These are phyloP conservation scores for Drosophila takahashii DNA, from an alignment of 1,140 invertebrate genomes.

Conservation along the genomic window DNA sequence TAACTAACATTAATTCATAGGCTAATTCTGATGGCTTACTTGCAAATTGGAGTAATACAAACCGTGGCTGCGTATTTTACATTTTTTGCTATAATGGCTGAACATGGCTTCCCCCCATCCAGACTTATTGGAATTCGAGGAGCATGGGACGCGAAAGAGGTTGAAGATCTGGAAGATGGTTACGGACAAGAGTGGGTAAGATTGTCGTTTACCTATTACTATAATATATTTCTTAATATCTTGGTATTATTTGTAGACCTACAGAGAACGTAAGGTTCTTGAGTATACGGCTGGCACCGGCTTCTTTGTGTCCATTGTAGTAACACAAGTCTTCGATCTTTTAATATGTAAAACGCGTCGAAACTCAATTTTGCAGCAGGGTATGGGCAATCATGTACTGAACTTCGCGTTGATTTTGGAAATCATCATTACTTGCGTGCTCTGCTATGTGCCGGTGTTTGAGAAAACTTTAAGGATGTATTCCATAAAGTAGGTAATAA, in stretches of 20 bases:
- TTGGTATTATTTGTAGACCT: neutral
- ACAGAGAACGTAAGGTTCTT: conserved; percentile 2
- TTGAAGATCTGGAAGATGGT: neutral
- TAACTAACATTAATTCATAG: neutral
- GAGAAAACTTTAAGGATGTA: conserved; percentile 1
- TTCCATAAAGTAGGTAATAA: neutral
- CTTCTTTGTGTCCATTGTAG: neutral
- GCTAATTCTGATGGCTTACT: conserved; percentile 1
- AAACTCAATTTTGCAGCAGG: neutral
- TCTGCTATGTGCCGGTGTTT: neutral
- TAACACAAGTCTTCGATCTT: neutral
- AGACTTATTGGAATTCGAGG: neutral
- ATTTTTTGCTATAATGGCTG: conserved; percentile 1
- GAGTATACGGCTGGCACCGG: neutral
- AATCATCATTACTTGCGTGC: neutral
- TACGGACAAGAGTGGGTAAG: conserved; percentile 1
- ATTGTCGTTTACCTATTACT: neutral
- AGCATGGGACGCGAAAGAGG: neutral
- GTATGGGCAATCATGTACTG: conserved; percentile 1
- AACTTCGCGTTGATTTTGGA: neutral
- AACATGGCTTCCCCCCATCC: neutral
- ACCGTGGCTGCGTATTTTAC: neutral
- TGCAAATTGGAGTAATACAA: conserved; percentile 1
- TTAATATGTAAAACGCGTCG: conserved; percentile 2
- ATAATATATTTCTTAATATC: neutral